Conservation (phyloP, 2,113 vertebrate genomes). For the Mungos mungo region DNA sequence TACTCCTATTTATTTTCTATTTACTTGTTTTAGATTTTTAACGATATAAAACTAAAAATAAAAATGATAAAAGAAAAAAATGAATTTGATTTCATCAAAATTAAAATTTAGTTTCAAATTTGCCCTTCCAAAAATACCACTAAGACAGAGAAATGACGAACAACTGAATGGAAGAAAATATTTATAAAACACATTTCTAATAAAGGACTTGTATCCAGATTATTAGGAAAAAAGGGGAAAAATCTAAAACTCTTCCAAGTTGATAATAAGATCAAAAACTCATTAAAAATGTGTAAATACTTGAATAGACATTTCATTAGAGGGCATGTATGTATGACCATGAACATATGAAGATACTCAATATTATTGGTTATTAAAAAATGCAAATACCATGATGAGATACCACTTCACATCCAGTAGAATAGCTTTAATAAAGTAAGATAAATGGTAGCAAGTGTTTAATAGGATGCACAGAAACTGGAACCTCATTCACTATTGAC, state of each 20-base stretch:
- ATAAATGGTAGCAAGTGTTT: background rate
- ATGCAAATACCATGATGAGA: background rate
- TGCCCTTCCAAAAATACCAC: background rate
- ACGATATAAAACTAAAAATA: background rate
- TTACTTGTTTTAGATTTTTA: background rate
- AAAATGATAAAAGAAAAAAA: background rate
- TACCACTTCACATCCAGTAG: background rate
- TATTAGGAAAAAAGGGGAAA: background rate
- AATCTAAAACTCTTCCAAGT: background rate
- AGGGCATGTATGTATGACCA: background rate
- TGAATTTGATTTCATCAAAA: background rate
- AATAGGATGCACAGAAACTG: background rate
- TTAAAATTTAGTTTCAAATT: background rate
- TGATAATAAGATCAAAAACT: background rate
- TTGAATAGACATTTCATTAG: background rate
- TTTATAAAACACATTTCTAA: background rate
- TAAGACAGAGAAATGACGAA: background rate
- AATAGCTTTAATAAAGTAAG: background rate
- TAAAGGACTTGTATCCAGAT: background rate
- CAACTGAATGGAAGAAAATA: background rate
- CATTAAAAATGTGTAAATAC: background rate
- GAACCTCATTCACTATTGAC: background rate
- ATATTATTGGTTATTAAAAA: background rate
- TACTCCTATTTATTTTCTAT: background rate
- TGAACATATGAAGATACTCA: background rate